Evolutionary conservation across 2,797 vertebrate species (phyloP).

Genomic region (Enteromius argenteus): DNA sequence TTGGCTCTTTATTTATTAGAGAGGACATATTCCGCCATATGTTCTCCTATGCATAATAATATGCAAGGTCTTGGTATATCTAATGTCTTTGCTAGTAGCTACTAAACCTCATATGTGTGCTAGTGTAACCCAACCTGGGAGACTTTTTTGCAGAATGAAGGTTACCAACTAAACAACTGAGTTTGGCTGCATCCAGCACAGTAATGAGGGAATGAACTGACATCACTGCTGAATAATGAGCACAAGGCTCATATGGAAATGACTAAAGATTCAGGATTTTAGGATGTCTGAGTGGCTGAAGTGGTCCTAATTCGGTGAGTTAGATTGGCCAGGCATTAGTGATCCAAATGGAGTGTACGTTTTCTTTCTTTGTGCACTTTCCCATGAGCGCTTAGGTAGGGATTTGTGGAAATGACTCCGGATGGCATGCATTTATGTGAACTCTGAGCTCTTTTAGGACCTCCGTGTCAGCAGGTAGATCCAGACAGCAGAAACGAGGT

Average conservation of each 20-base stretch:
- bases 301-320: not conserved
- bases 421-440: slow-evolving; percentile 31
- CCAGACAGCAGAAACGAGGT: not conserved
- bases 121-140: not conserved
- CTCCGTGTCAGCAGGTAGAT: slow-evolving; percentile 35
- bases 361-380: slow-evolving; percentile 17
- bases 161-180: not conserved
- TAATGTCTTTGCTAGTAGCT: not conserved
- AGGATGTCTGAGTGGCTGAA: slow-evolving; percentile 6
- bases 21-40: not conserved
- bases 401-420: slow-evolving; percentile 39
- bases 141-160: not conserved
- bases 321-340: not conserved
- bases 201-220: slow-evolving; percentile 22
- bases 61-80: not conserved
- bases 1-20: too few species aligned
- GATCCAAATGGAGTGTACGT: slow-evolving; percentile 7
- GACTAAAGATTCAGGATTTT: slow-evolving; percentile 1
- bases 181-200: not conserved
- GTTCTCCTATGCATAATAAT: not conserved
- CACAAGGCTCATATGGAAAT: slow-evolving; percentile 3
- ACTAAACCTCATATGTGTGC: not conserved
- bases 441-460: slow-evolving; percentile 32
- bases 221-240: slow-evolving; percentile 32
- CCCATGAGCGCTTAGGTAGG: slow-evolving; percentile 5